Evolutionary conservation across 2,113 vertebrate genomes (phyloP), one percentile per base, ranked within the genome.

Genomic region (Lathamus discolor): DNA sequence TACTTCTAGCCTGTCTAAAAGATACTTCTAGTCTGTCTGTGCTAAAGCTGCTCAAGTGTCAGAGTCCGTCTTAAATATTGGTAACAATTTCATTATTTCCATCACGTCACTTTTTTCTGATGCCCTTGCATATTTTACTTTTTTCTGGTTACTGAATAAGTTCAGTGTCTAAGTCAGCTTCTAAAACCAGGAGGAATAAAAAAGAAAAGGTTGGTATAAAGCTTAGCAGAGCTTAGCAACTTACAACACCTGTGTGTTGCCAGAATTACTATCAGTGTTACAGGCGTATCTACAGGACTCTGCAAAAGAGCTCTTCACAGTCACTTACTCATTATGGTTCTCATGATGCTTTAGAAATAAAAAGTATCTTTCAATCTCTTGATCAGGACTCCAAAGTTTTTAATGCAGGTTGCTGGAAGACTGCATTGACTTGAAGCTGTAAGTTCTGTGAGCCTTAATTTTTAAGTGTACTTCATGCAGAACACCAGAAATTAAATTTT

Each of bases 401-500:
- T 90, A 96, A 64, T 81, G 39, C 73, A 73, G 74, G 92, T 92
- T 24, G 3, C 57, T 83, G 35, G 35, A 93, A 94, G 33, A 67
- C 52, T 86, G 57, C 35, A 86, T 91, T 96, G 79, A 95, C 95
- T 90, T 66, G 74, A 96, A 97, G 86, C 31, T 86, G 3, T 93
- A 95, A 80, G 75, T 96, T 97, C 80, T 94, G 46, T 9, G 33
- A 89, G 96, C 70, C 54, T 97, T 93, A 96, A 95, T 96, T 97
- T 97, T 97, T 68, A 96, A 90, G 82, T 70, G 75, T 51, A 44
- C 43, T 91, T 77, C 78, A 93, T 95, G 92, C 90, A 95, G 95
- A 97, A 97, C 74, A 97, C 46, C 75, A 97, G 81, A 96, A 96
- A 98, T 97, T 94, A 97, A 96, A 95, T 89, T 94, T 80, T 96